Conservation (phyloP, 2,888 invertebrate species). For the Acrobasis consociella region DNA sequence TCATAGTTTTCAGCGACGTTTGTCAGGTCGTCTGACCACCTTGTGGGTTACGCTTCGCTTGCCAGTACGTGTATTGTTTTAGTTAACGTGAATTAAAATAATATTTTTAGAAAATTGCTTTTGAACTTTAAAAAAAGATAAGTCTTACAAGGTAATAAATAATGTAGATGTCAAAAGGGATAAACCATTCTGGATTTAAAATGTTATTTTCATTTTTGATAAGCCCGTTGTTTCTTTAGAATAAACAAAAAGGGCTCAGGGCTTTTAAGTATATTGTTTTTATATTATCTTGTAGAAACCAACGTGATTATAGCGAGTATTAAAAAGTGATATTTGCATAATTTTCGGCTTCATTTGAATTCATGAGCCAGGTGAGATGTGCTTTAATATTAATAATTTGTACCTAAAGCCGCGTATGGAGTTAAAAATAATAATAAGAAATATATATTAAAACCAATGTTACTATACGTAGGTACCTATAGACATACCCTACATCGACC, state of each 20-base stretch:
- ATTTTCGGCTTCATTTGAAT: slow-evolving; percentile 2
- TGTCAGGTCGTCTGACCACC: no score
- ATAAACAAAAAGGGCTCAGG: not conserved
- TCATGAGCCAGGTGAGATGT: not conserved
- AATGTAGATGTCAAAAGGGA: not conserved
- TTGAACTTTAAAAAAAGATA: not conserved
- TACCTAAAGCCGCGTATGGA: not conserved
- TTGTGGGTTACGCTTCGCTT: no score
- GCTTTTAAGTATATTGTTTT: not conserved
- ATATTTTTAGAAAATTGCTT: not conserved
- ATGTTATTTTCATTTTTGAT: slow-evolving; percentile 3
- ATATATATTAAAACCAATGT: not conserved
- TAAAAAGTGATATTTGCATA: not conserved
- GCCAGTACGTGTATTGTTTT: no score
- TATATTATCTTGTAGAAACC: not conserved
- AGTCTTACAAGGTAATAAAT: not conserved
- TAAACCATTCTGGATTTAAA: not conserved
- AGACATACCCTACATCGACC: no score
- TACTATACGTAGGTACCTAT: no score
- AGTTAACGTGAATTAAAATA: not conserved
- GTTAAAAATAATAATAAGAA: not conserved
- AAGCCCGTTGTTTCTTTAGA: slow-evolving; percentile 1
- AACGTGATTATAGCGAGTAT: not conserved
- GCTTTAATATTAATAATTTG: not conserved
- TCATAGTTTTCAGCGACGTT: no score